These are phyloP conservation scores for Collichthys lucidus DNA, from an alignment of 2,113 vertebrate species.

Conservation along the genomic window DNA sequence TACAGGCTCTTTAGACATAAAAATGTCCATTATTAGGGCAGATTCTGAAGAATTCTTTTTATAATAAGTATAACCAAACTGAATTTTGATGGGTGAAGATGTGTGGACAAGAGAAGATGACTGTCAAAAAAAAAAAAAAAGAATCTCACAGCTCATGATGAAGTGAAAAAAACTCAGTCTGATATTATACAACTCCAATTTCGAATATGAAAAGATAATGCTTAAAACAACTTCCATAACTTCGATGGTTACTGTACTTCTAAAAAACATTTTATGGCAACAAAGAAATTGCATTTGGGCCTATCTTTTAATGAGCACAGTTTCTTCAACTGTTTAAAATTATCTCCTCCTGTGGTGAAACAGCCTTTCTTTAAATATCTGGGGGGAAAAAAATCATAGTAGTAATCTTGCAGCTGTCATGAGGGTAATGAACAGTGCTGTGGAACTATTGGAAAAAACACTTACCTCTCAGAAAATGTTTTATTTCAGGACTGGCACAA, in stretches of 20 bases:
- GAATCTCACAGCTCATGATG: background rate
- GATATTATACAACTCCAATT: background rate
- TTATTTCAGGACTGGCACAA: conserved; percentile 13
- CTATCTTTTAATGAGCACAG: conserved; percentile 43
- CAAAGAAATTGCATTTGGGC: conserved; percentile 14
- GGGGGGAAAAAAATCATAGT: background rate
- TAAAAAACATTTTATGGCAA: background rate
- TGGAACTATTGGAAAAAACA: background rate
- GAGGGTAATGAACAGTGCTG: conserved; percentile 41
- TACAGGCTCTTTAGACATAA: background rate
- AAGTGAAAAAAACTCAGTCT: background rate
- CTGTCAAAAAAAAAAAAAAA: background rate
- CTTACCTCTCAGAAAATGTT: conserved; percentile 23
- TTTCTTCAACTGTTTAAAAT: conserved; percentile 8
- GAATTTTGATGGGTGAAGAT: no score
- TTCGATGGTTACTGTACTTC: conserved; percentile 6
- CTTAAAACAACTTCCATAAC: background rate
- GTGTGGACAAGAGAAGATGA: background rate
- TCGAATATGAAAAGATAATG: background rate
- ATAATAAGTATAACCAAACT: background rate
- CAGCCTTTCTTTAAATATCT: conserved; percentile 21
- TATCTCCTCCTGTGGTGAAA: conserved; percentile 21
- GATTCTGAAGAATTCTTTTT: background rate
- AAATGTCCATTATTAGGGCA: background rate
- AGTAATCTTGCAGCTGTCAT: conserved; percentile 40